A percentile compares a stretch with the other conserved stretches of the same genome.
These are phyloP conservation scores for Peromyscus aztecus DNA, from an alignment of 2,797 vertebrate genomes.

Conservation along the genomic window DNA sequence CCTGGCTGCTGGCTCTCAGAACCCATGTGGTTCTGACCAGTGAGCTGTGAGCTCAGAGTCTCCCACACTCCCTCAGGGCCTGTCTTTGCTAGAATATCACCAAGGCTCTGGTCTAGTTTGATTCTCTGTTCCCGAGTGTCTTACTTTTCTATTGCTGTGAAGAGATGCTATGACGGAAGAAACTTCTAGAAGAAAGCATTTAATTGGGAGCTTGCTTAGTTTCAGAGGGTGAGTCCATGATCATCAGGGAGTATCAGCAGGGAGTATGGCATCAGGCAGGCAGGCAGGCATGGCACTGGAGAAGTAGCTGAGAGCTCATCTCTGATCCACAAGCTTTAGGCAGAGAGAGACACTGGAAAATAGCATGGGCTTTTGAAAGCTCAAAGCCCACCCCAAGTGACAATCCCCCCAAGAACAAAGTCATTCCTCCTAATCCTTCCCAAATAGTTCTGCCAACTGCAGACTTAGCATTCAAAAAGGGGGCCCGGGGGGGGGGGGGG, in stretches of 20 bases:
- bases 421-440: not conserved
- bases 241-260: not conserved
- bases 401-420: too few species aligned
- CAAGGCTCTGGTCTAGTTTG: not conserved
- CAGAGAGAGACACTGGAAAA: not conserved
- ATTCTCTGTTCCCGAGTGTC: not conserved
- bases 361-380: not conserved
- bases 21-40: not conserved
- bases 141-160: not conserved
- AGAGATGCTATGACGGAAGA: not conserved
- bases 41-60: not conserved
- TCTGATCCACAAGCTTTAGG: not conserved
- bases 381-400: not conserved
- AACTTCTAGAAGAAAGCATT: not conserved
- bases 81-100: not conserved
- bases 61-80: not conserved
- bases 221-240: not conserved
- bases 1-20: not conserved
- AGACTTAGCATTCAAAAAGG: too few species aligned
- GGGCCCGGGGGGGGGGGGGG: too few species aligned
- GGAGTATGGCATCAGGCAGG: not conserved
- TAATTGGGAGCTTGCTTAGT: not conserved
- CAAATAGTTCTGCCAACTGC: not conserved
- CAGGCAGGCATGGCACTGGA: not conserved
- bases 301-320: not conserved